Percentiles rank a stretch among this genome's conserved stretches.
phyloP scores from a whole-genome alignment of 1,140 invertebrate genomes.

The Ceratoteleas bidentatus region DNA sequence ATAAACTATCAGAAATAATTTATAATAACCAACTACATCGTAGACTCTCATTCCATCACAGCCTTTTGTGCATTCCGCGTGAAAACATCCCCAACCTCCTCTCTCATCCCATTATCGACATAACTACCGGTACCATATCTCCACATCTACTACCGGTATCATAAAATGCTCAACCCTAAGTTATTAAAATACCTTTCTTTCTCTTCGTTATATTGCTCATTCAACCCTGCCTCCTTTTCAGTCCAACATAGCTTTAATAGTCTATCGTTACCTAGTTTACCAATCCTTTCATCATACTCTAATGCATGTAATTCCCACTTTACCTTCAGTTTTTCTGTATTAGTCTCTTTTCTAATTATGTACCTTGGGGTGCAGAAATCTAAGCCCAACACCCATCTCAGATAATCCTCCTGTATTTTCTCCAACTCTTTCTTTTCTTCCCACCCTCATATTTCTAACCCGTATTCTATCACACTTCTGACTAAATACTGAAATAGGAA shows the following conservation, averaged over 20 bases:
- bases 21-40: too few species aligned
- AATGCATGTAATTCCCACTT: not conserved
- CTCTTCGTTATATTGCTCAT: not conserved
- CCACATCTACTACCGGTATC: too few species aligned
- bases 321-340: not conserved
- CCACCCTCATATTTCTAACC: not conserved
- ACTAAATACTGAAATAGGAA: not conserved
- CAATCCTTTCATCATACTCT: not conserved
- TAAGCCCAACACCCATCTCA: not conserved
- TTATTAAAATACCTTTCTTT: slow-evolving; percentile 1
- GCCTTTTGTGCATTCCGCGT: too few species aligned
- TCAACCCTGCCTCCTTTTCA: not conserved
- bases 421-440: slow-evolving; percentile 3
- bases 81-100: too few species aligned
- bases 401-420: not conserved
- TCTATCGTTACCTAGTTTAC: not conserved
- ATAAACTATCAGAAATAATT: too few species aligned
- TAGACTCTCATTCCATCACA: too few species aligned
- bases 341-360: slow-evolving; percentile 1
- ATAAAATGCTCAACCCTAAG: not conserved
- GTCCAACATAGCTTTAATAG: not conserved
- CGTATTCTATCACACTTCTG: not conserved
- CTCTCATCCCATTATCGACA: too few species aligned
- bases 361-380: slow-evolving; percentile 1
- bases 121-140: too few species aligned